Percentiles rank a stretch among this genome's conserved stretches.
Evolutionary conservation across 1,140 invertebrate species (phyloP).

Genomic region (Tetramorium parvispinum): DNA sequence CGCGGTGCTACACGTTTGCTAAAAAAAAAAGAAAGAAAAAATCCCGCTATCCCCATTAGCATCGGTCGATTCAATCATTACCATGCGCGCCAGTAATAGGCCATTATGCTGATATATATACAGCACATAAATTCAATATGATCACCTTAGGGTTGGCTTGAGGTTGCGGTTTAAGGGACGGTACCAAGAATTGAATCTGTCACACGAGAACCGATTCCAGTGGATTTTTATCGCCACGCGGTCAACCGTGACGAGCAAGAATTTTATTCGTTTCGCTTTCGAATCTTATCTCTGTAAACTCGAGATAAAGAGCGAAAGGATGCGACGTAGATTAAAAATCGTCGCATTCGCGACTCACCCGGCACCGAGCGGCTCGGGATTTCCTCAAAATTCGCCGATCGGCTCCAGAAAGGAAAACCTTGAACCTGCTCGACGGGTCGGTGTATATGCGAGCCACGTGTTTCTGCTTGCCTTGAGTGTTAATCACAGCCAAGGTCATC

Average conservation of each 20-base stretch:
- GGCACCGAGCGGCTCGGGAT: neutral
- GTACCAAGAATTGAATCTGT: conserved; percentile 2
- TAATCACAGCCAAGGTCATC: conserved; percentile 73
- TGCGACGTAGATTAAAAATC: neutral
- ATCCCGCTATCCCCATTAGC: conserved; percentile 75
- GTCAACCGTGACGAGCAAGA: neutral
- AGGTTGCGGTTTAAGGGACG: conserved; percentile 2
- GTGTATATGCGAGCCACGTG: conserved; percentile 67
- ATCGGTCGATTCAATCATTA: conserved; percentile 74
- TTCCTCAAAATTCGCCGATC: conserved; percentile 57
- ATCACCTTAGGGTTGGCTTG: neutral
- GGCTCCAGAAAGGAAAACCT: conserved; percentile 68
- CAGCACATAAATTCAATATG: conserved; percentile 50
- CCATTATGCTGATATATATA: conserved; percentile 67
- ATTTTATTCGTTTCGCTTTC: neutral
- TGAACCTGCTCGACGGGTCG: conserved; percentile 76
- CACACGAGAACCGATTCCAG: neutral
- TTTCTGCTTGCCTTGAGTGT: conserved; percentile 71
- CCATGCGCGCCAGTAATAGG: conserved; percentile 75
- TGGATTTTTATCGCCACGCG: neutral
- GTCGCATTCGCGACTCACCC: neutral
- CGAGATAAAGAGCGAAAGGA: neutral
- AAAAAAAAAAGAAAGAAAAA: conserved; percentile 64
- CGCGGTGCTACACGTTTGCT: conserved; percentile 24
- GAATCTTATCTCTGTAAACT: too few species aligned